Conservation (phyloP, 2,113 vertebrate genomes). For the Myanophis thanlyinensis region DNA sequence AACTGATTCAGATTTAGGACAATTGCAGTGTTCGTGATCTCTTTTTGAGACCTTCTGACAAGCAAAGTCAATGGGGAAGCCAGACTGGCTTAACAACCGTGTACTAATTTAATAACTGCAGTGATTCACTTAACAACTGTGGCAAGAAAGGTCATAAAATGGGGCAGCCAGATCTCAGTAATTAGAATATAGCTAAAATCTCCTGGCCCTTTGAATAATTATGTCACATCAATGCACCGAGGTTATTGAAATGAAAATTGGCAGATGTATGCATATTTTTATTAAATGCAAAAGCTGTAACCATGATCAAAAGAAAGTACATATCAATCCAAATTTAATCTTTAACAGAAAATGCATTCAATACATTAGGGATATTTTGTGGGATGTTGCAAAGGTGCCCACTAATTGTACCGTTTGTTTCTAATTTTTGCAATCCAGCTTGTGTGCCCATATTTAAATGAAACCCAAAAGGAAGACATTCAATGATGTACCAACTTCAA, state of each 20-base stretch:
- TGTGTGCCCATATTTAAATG: background rate
- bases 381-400: background rate
- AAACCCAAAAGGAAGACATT: background rate
- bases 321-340: background rate
- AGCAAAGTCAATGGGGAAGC: no score
- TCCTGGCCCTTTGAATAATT: background rate
- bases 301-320: background rate
- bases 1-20: no score
- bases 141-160: no score
- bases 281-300: background rate
- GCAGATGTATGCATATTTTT: background rate
- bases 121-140: no score
- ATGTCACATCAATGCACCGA: background rate
- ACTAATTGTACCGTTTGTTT: background rate
- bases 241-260: background rate
- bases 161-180: background rate
- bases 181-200: background rate
- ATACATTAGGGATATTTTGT: background rate
- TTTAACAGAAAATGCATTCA: background rate
- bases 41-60: no score
- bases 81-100: no score
- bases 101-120: no score
- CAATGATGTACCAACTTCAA: background rate
- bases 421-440: background rate
- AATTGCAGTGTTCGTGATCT: no score